Evolutionary conservation across 2,113 vertebrate genomes (phyloP).

Genomic region (Lycaon pictus): DNA sequence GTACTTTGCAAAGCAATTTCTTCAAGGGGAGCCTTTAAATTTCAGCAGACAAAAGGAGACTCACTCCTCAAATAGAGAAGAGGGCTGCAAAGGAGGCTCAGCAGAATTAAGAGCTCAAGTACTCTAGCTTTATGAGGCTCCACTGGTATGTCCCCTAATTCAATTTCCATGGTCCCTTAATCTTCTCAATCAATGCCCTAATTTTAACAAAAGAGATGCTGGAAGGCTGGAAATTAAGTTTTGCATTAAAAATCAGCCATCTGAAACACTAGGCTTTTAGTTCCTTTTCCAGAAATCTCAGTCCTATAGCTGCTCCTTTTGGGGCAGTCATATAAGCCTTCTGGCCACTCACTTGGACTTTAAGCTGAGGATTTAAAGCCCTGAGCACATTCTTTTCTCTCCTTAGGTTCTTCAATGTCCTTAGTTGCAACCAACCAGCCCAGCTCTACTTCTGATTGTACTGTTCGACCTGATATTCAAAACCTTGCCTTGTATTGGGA

Average conservation of each 20-base stretch:
- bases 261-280: background rate
- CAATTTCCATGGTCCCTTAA: background rate
- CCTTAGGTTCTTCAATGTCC: background rate
- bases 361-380: background rate
- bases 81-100: background rate
- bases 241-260: slow-evolving; percentile 16
- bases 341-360: background rate
- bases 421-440: background rate
- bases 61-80: background rate
- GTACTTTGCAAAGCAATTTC: background rate
- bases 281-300: background rate
- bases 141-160: background rate
- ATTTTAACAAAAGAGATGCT: background rate
- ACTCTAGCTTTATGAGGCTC: background rate
- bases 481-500: background rate
- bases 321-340: background rate
- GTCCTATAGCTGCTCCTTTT: background rate
- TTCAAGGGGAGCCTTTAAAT: background rate
- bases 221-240: background rate
- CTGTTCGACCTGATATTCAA: background rate
- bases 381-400: background rate
- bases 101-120: background rate
- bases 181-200: background rate
- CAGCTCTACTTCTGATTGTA: background rate
- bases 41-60: background rate